Evolutionary conservation across 2,888 invertebrate species (phyloP).

Genomic region (Mellilla xanthometata): DNA sequence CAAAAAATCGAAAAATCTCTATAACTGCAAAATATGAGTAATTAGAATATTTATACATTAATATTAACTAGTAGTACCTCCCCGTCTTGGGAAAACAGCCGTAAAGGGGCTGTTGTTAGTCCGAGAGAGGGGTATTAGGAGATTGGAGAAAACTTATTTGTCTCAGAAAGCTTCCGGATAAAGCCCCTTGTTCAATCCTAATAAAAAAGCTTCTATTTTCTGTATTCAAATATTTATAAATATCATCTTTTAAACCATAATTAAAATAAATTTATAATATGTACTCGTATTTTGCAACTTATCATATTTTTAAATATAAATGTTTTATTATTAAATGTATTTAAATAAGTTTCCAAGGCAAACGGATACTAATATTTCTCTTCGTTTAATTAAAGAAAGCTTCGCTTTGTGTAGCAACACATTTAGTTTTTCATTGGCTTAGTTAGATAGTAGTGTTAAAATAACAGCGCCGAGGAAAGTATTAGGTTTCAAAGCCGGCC

Average conservation of each 20-base stretch:
- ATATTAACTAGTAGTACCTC: no score
- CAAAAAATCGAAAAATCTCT: no score
- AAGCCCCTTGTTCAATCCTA: background rate
- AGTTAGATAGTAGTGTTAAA: conserved; percentile 16
- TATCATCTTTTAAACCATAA: no score
- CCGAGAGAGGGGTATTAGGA: conserved; percentile 1
- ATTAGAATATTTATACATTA: no score
- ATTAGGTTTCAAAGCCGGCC: conserved; percentile 52
- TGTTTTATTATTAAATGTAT: no score
- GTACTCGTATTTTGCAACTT: no score
- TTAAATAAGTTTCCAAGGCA: no score
- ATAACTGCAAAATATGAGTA: no score
- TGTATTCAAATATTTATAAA: no score
- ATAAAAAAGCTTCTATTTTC: background rate
- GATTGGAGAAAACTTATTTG: conserved; percentile 11
- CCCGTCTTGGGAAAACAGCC: conserved; percentile 4
- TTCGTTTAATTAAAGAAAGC: background rate
- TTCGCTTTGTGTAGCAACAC: conserved; percentile 1
- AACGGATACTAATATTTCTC: no score
- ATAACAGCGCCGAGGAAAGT: conserved; percentile 26
- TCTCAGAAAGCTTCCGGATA: conserved; percentile 3
- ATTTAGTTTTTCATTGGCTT: conserved; percentile 15
- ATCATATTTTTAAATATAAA: no score
- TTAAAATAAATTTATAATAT: no score
- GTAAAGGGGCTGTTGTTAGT: conserved; percentile 6